Percentiles rank a stretch among this genome's conserved stretches.
Evolutionary conservation across 2,888 invertebrate species (phyloP).

Genomic region (Scrobipalpa atriplicella): DNA sequence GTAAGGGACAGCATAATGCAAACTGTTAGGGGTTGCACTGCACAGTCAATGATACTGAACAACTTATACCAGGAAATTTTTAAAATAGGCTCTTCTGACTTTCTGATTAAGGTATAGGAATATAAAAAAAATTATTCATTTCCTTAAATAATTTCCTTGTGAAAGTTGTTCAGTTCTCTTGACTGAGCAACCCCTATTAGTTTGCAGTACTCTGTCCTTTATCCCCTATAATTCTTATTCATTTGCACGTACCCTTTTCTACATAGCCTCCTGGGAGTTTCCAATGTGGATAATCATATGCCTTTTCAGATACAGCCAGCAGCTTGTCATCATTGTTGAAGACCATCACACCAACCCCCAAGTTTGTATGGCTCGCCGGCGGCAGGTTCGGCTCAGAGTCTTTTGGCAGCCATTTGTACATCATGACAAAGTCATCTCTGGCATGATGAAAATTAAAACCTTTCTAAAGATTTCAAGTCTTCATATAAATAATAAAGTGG

Average conservation of each 20-base stretch:
- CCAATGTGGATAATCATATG: constrained; percentile 87
- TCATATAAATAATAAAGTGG: constrained; percentile 37
- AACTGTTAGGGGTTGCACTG: too few relatives aligned
- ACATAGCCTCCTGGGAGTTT: constrained; percentile 97
- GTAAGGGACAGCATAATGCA: too few relatives aligned
- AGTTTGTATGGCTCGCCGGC: constrained; percentile 87
- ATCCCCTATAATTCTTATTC: too few relatives aligned
- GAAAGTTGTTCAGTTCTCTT: too few relatives aligned
- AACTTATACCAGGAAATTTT: too few relatives aligned
- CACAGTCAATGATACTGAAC: too few relatives aligned
- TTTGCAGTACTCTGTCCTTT: too few relatives aligned
- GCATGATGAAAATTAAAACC: constrained; percentile 96
- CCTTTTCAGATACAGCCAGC: constrained; percentile 91
- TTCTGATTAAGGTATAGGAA: too few relatives aligned
- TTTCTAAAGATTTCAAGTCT: constrained; percentile 78
- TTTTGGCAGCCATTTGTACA: constrained; percentile 91
- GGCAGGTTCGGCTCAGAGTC: constrained; percentile 86
- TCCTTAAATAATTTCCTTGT: too few relatives aligned
- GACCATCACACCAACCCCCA: constrained; percentile 94
- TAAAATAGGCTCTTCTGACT: too few relatives aligned
- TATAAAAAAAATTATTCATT: too few relatives aligned
- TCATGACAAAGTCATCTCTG: constrained; percentile 89
- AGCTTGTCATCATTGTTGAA: constrained; percentile 89
- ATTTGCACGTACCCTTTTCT: constrained; percentile 85
- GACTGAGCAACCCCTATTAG: too few relatives aligned